A percentile compares a stretch with the other conserved stretches of the same genome.
Evolutionary conservation across 2,797 vertebrate species (phyloP).

Genomic region (Propithecus perrieri): DNA sequence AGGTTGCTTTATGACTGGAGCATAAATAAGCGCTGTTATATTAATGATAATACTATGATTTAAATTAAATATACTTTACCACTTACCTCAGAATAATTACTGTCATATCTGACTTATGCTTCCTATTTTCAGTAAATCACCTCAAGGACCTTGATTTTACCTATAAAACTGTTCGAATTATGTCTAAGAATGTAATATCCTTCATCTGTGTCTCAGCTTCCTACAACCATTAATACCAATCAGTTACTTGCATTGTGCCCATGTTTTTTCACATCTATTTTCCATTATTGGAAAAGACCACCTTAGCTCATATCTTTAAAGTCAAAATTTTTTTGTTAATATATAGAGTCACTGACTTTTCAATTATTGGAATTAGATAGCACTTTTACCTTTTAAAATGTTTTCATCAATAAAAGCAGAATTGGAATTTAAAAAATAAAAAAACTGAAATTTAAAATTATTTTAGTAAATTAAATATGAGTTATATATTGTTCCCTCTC

Average conservation of each 20-base stretch:
- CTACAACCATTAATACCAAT: conserved; percentile 25
- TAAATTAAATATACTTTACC: conserved; percentile 79
- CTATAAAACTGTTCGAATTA: conserved; percentile 50
- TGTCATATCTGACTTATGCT: conserved; percentile 75
- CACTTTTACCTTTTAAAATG: not conserved
- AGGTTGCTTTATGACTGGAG: conserved; percentile 77
- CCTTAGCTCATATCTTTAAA: not conserved
- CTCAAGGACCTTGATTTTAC: conserved; percentile 73
- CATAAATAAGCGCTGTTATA: conserved; percentile 73
- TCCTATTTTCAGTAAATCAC: conserved; percentile 79
- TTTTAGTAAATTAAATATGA: not conserved
- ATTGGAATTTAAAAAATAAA: not conserved
- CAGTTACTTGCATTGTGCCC: conserved; percentile 64
- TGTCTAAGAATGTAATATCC: conserved; percentile 65
- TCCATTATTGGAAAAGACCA: not conserved
- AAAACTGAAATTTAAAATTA: not conserved
- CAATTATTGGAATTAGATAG: not conserved
- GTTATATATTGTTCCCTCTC: not conserved
- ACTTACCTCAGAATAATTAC: conserved; percentile 82
- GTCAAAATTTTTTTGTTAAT: not conserved
- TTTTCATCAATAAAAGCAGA: not conserved
- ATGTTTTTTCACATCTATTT: not conserved
- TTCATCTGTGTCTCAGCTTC: conserved; percentile 71
- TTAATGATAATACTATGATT: conserved; percentile 77
- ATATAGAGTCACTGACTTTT: not conserved